These are phyloP conservation scores for Griposia aprilina DNA, from an alignment of 2,888 invertebrate genomes.

Conservation along the genomic window DNA sequence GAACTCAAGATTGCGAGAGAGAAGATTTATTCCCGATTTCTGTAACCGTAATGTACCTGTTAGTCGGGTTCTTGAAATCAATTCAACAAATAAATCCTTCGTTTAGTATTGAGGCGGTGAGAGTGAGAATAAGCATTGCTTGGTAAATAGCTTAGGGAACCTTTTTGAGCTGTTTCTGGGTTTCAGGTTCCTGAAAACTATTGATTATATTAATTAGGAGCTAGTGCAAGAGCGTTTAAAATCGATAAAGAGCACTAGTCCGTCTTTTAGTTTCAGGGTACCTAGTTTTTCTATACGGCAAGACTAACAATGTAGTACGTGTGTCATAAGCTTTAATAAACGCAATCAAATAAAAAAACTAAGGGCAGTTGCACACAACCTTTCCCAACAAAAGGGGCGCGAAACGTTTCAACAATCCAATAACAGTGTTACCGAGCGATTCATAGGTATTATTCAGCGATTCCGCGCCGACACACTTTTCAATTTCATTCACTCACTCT, in stretches of 20 bases:
- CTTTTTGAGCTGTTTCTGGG: not conserved
- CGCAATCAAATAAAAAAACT: conserved; percentile 14
- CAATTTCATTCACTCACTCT: conserved; percentile 70
- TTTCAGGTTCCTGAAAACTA: not conserved
- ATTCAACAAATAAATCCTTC: conserved; percentile 54
- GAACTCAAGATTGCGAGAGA: conserved; percentile 31
- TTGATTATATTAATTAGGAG: no score
- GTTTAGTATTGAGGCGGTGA: conserved; percentile 18
- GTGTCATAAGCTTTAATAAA: not conserved
- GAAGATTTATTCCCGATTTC: conserved; percentile 58
- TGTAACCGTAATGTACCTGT: conserved; percentile 40
- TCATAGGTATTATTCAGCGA: conserved; percentile 52
- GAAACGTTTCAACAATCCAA: conserved; percentile 60
- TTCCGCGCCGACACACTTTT: conserved; percentile 65
- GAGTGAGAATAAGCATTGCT: conserved; percentile 28
- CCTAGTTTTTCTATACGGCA: not conserved
- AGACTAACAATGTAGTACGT: no score
- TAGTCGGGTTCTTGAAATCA: conserved; percentile 58
- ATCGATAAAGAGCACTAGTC: not conserved
- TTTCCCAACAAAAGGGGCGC: conserved; percentile 37
- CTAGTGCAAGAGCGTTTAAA: no score
- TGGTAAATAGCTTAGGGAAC: conserved; percentile 13
- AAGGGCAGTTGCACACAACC: conserved; percentile 12
- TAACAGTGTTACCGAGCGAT: conserved; percentile 59
- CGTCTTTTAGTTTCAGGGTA: not conserved